Evolutionary conservation across 2,888 invertebrate species (phyloP), one percentile per base, ranked within the genome.

Genomic region (Callyntrura sp.): DNA sequence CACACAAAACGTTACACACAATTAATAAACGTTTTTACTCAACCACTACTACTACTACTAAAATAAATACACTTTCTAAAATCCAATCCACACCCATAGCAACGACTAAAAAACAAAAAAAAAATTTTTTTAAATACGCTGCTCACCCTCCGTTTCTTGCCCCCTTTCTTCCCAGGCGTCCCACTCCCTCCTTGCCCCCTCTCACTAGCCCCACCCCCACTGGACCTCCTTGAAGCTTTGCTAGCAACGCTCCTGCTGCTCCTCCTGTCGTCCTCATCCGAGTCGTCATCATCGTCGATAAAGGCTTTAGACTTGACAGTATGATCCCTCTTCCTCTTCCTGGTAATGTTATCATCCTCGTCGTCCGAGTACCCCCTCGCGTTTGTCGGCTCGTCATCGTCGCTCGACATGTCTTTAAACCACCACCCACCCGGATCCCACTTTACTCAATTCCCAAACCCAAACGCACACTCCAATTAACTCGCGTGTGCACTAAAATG

Each of bases 251-350:
- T 48, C 48, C 48, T 48, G 48, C 11, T 48, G 11, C 48, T 48
- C 48, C 6, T 48, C 48, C 48, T 48, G 48, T 48, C 48, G 11
- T 6, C 6, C 48, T 48, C 48, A 11, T 48, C 48, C 8, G 6
- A 6, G 11, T 48, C 48, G 48, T 48, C 48, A 6, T 6, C 6
- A 48, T 48, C 48, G 48, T 48, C 48, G 11, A 48, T 48, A 48
- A 48, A 48, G 6, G 48, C 48, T 48, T 81, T 81, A 25, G 57
- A 57, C 85, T 76, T 76, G 57, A 57, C 85, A 12, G 6, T 43
- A 5, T 45, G 60, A 17, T 60, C 73, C 43, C 76, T 51, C 76
- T 62, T 85, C 85, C 76, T 28, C 60, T 60, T 85, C 76, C 48
- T 17, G 8, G 23, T 14, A 17, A 84, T 60, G 35, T 81, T 55